These are phyloP conservation scores for Eupeodes latifasciatus DNA, from an alignment of 2,888 invertebrate species.

Conservation along the genomic window DNA sequence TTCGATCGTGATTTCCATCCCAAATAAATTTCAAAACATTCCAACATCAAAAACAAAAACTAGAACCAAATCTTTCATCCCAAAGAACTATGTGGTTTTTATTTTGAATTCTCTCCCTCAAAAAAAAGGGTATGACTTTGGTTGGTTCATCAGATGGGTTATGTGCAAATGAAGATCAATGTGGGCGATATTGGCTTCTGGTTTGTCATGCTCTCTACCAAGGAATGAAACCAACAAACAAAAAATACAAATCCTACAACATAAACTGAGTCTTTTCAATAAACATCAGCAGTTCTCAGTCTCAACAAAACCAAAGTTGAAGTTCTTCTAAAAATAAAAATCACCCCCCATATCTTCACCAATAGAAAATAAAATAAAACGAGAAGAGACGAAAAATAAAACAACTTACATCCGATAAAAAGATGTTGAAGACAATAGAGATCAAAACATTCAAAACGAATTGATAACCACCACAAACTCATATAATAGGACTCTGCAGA, in stretches of 20 bases:
- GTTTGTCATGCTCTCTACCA: constrained; percentile 62
- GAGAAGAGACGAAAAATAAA: background rate
- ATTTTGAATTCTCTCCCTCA: background rate
- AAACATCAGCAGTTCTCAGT: background rate
- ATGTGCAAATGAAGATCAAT: constrained; percentile 74
- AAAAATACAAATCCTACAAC: background rate
- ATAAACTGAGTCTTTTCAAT: constrained; percentile 20
- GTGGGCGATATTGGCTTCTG: constrained; percentile 72
- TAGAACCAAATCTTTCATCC: constrained; percentile 20
- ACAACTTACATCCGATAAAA: constrained; percentile 55
- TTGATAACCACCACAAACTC: constrained; percentile 67
- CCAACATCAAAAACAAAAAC: background rate
- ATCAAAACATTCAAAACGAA: constrained; percentile 75
- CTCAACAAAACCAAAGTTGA: background rate
- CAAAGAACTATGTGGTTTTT: constrained; percentile 43
- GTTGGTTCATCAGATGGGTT: constrained; percentile 24
- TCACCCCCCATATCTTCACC: constrained; percentile 35
- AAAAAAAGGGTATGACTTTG: constrained; percentile 19
- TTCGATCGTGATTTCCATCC: constrained; percentile 54
- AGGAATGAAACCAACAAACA: constrained; percentile 41
- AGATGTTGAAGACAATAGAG: constrained; percentile 73
- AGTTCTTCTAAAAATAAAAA: constrained; percentile 4
- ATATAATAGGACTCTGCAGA: constrained; percentile 21
- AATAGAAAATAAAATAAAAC: constrained; percentile 10
- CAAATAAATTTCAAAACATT: constrained; percentile 36